Base-by-base conservation (phyloP, 2,797 vertebrate genomes). In the Manis javanica region DNA sequence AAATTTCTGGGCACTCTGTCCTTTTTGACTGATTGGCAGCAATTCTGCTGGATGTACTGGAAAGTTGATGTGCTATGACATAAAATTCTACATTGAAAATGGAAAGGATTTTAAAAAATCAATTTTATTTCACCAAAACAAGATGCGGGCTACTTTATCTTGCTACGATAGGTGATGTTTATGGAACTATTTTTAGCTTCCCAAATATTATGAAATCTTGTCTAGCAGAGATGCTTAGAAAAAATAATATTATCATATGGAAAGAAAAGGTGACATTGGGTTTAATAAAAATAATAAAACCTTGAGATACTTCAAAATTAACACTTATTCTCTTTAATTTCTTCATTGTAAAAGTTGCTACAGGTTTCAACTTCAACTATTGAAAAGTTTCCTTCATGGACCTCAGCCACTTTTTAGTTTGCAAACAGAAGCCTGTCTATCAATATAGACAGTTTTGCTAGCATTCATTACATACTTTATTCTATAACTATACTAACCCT, bases 301-400 rank as follows among this genome's bases (percentile, higher is more conserved):
- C 7, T 83, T 72, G 63, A 94, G 88, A 61, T 55, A 95, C 21
- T 53, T 96, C 92, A 88, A 95, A 97, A 94, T 95, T 29, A 66
- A 78, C 49, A 69, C 31, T 39, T 66, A 96, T 0, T 78, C 37
- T 59, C 24, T 93, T 72, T 79, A 87, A 97, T 95, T 96, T 97
- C n/a, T 74, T 97, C 66, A 89, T 37, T 96, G 78, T 66, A 96
- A 97, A 97, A 96, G 78, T 37, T 97, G 90, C 51, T 88, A 78
- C 39, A 69, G 92, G 24, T 89, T 88, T 92, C 71, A 83, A 87
- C 24, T 74, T 93, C 57, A 90, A 59, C 39, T 83, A 51, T 15
- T 90, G 81, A 84, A 95, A 97, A 55, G 24, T 68, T 92, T 64
- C 7, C 63, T 90, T 94, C 93, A 18, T 53, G 84, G 72, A 57